Evolutionary conservation across 2,888 invertebrate genomes (phyloP), one percentile per base, ranked within the genome.

Genomic region (Andrena bicolor): DNA sequence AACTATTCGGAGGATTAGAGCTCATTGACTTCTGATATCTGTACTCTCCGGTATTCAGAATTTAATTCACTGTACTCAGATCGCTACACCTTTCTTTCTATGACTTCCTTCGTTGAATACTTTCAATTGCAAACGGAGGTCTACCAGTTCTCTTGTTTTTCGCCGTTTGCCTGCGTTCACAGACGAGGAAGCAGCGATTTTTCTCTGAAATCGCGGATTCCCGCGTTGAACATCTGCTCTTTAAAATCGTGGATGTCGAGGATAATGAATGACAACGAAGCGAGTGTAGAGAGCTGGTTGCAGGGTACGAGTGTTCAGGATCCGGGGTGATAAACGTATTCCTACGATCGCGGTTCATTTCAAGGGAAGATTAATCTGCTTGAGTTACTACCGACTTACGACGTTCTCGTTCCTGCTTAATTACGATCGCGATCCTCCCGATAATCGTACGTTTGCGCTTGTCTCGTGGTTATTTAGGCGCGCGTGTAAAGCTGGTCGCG

Each of bases 321-420:
- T 41, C 41, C 16, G 41, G 41, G 4, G 79, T 74, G 82, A 84
- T 82, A 74, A 82, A 84, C 70, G 76, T 82, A 71, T 79, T 41
- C 26, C 41, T 53, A 41, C 63, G 53, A 78, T 66, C 74, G 72
- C 48, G 49, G 66, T 72, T 81, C 76, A 82, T 79, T 80, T 73
- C 73, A 64, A 60, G 58, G 72, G 63, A 83, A 76, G 73, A 85
- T 85, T 83, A 85, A 85, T 85, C 76, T 80, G 72, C 66, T 64
- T 80, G 80, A 80, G 73, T 83, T 83, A 83, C 74, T 76, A 80
- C 76, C 66, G 68, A 61, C 82, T 76, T 82, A 82, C 79, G 70
- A 76, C 28, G 26, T 71, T 73, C 71, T 71, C 73, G 70, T 79
- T 70, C 73, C 23, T 53, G 76, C 65, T 83, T 85, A 78, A 83